Base-by-base conservation (phyloP, 2,797 vertebrate species). In the Danionella dracula region DNA sequence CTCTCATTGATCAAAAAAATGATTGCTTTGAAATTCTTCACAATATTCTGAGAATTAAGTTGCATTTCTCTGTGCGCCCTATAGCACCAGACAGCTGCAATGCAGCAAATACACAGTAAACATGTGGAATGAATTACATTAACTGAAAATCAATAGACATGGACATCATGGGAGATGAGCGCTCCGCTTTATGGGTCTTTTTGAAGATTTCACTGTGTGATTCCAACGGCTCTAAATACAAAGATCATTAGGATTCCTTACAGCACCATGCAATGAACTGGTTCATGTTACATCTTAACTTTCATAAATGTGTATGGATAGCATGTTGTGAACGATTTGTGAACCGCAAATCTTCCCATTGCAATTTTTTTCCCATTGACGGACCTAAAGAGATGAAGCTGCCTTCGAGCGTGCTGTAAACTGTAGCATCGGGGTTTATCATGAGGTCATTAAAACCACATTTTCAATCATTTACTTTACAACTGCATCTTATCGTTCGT, bases 91-190 rank as follows among this genome's bases (percentile, higher is more conserved):
- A 41, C 50, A 72, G 51, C 59, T 68, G 65, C 53, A 73, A 19
- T 68, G 65, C 59, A 64, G 65, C 45, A 68, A 73, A 56, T 34
- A 51, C 44, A 67, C 37, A 20, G 37, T 49, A 68, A 62, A 64
- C 53, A 64, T 44, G 31, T 45, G n/a, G 31, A 53, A 56, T 64
- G 59, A 63, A 73, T 64, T 64, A 48, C 71, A 73, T 73, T 73
- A 72, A 58, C 45, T 38, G 42, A 48, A 73, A 68, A 68, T 72
- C 53, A 68, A 73, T 66, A 73, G 38, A 44, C 20, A 44, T 21
- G 35, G 41, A 21, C 59, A 64, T 57, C 38, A 38, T 63, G 50
- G 57, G 23, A 51, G 65, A 67, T 58, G 4, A 40, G 38, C 50
- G 31, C 20, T 57, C 19, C 41, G 15, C 34, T 62, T 62, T 62